phyloP scores from a whole-genome alignment of 1,140 invertebrate species.

The Aethina tumida region DNA sequence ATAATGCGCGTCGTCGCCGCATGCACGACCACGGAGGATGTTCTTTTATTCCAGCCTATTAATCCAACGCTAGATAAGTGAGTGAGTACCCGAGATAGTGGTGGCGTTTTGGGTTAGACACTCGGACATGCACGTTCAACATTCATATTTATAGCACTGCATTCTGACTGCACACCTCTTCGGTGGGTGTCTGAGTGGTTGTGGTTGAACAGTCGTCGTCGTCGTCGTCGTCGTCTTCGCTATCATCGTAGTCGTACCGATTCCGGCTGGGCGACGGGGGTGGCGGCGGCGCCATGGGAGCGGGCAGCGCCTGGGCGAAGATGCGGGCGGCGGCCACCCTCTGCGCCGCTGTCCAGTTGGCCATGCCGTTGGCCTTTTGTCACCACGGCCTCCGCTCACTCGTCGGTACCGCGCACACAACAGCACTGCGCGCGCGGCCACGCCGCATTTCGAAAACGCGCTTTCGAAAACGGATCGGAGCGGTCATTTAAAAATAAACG shows the following conservation, averaged over 20 bases:
- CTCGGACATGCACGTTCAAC: too few relatives aligned
- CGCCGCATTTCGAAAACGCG: not conserved
- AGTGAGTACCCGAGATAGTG: too few relatives aligned
- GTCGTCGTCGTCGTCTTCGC: not conserved
- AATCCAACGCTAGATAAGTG: too few relatives aligned
- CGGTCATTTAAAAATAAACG: too few relatives aligned
- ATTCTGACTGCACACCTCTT: too few relatives aligned
- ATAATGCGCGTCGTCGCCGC: too few relatives aligned
- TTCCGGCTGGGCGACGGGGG: not conserved
- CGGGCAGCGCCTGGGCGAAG: slow-evolving; percentile 39
- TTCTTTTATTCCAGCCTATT: too few relatives aligned
- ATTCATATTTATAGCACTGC: too few relatives aligned
- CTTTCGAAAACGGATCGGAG: slow-evolving; percentile 6
- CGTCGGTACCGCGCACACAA: too few relatives aligned
- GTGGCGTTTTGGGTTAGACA: too few relatives aligned
- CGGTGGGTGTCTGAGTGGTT: not conserved
- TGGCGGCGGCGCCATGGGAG: slow-evolving; percentile 7
- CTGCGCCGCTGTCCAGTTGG: slow-evolving; percentile 23
- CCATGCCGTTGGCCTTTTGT: slow-evolving; percentile 5
- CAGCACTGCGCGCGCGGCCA: slow-evolving; percentile 24
- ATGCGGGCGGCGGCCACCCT: slow-evolving; percentile 36
- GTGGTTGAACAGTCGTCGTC: not conserved
- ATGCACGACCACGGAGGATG: too few relatives aligned
- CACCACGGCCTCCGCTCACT: not conserved
- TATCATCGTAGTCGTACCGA: not conserved